A percentile compares a stretch with the other conserved stretches of the same genome.
Evolutionary conservation across 2,797 vertebrate species (phyloP).

Genomic region (Botia kubotai): DNA sequence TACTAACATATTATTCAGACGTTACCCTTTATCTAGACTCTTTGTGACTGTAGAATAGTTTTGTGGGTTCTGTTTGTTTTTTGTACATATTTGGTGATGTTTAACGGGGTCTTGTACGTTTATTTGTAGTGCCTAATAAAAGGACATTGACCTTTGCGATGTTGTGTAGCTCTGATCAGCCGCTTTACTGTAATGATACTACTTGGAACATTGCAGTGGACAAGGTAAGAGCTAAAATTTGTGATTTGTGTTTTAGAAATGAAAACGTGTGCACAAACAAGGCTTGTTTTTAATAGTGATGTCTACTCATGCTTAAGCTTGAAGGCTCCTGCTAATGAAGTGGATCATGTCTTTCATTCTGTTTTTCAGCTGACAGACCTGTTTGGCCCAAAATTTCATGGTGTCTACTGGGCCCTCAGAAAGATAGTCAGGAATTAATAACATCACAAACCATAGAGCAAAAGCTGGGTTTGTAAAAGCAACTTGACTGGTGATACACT

Average conservation of each 20-base stretch:
- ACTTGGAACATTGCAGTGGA: rapidly evolving
- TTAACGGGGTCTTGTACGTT: not conserved
- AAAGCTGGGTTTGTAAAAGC: not conserved
- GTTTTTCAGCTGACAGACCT: conserved; percentile 28
- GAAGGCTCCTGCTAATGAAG: not conserved
- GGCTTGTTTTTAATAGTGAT: not conserved
- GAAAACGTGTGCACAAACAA: not conserved
- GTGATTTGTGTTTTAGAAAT: too few relatives aligned
- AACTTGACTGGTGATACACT: not conserved
- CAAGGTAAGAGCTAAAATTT: conserved; percentile 52
- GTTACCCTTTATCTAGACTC: not conserved
- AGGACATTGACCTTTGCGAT: conserved; percentile 59
- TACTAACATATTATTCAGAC: not conserved
- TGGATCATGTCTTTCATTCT: not conserved
- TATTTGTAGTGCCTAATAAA: conserved; percentile 17
- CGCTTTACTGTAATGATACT: rapidly evolving
- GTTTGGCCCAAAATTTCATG: rapidly evolving
- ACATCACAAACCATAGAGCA: not conserved
- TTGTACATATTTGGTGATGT: not conserved
- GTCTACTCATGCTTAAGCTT: not conserved
- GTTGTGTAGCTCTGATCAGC: conserved; percentile 42
- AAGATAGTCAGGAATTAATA: not conserved
- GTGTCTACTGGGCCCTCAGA: not conserved
- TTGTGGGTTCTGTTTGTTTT: not conserved
- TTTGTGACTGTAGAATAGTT: not conserved